Evolutionary conservation across 2,888 invertebrate genomes (phyloP).

Genomic region (Metalampra italica): DNA sequence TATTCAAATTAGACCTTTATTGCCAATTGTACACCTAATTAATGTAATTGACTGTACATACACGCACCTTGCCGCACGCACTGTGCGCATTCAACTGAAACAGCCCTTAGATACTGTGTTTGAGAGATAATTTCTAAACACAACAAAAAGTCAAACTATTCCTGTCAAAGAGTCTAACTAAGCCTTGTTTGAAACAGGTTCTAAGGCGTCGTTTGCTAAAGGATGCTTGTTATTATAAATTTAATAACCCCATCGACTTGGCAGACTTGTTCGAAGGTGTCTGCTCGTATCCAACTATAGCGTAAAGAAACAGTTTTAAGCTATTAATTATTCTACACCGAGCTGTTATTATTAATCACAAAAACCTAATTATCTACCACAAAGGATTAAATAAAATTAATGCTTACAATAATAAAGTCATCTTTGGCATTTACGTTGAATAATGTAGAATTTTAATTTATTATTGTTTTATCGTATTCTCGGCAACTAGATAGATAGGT

Average conservation of each 20-base stretch:
- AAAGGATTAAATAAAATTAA: no score
- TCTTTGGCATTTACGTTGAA: no score
- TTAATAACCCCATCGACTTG: constrained; percentile 36
- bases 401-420: no score
- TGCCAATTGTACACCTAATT: no score
- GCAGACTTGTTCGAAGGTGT: constrained; percentile 12
- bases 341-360: background rate
- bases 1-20: no score
- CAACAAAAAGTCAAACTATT: constrained; percentile 22
- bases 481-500: no score
- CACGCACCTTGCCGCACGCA: no score
- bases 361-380: background rate
- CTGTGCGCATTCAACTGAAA: no score
- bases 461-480: no score
- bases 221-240: constrained; percentile 52
- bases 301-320: background rate
- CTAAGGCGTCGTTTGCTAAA: constrained; percentile 25
- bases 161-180: constrained; percentile 27
- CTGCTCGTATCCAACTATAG: constrained; percentile 1
- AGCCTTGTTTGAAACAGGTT: constrained; percentile 51
- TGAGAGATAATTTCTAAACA: background rate
- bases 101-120: no score
- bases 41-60: no score
- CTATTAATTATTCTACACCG: background rate
- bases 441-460: no score